Evolutionary conservation across 2,888 invertebrate species (phyloP), one percentile per base, ranked within the genome.

Genomic region (Mystacides longicornis): DNA sequence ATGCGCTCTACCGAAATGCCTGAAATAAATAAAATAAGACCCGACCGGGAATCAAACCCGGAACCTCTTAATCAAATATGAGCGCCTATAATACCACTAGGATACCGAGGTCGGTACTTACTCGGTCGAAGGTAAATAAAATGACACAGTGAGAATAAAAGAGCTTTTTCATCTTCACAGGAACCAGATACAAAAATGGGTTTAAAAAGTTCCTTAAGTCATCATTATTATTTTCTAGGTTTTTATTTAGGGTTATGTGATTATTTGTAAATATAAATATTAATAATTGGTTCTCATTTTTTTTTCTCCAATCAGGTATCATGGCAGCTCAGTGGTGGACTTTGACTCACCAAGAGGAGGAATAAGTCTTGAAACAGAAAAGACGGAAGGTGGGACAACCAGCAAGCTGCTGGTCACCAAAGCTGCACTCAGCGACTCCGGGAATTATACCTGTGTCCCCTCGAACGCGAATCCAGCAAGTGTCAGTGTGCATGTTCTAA

Each of bases 391-490:
- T 2, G 91, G 91, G 46, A 92, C 92, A 54, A 91, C 92, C 61
- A 92, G 91, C 76, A 85, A 77, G 66, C 79, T 93, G 62, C 82
- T 92, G 72, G 85, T 93, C 63, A 91, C 91, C 23, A 88, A 91
- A 67, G 93, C 93, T 33, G 83, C 88, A 47, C 80, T 90, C 62
- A 81, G 85, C 11, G 91, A 92, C 77, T 90, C 87, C 47, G 93
- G 93, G 65, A 92, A 92, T 78, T 93, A 93, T 71, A 92, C 92
- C 42, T 93, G 93, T 71, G 86, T 89, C 65, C 93, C 93, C 58
- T 84, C 86, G 69, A 87, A 88, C 65, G 89, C 89, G 50, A 86
- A 89, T 66, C 87, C 90, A 1, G 88, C 87, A 47, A 87, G 86
- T 47, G 88, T 90, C 50, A 84, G 86, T 61, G 90, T 92, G 55